Evolutionary conservation across 2,888 invertebrate genomes (phyloP), one percentile per base, ranked within the genome.

Genomic region (Scaeva pyrastri): DNA sequence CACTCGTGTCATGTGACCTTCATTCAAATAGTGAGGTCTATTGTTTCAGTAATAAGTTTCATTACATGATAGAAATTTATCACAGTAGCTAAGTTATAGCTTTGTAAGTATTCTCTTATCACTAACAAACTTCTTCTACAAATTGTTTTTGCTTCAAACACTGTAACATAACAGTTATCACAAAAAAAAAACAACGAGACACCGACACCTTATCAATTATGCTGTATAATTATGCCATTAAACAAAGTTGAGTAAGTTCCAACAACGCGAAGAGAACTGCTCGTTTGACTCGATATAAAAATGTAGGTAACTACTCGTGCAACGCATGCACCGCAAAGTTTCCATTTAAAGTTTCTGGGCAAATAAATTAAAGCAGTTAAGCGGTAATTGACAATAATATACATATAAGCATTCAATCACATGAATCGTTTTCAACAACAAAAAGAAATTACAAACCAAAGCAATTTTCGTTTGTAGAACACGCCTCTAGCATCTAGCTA

Each of bases 301-400:
- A 12, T 58, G 39, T 58, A 7, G 8, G 3, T 58, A 12, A 2
- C 2, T 14, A 39, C 39, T 12, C 12, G 36, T 43, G 23, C 62
- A 62, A 62, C 5, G 11, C 8, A 23, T 12, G 14, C 43, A 62
- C 2, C 36, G 10, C 10, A 58, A 19, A 39, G 36, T 58, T 39
- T 21, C 43, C 41, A 45, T 45, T 16, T 12, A 48, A 60, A 60
- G 7, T 19, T 66, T 19, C 26, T 31, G 16, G 7, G 8, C 0
- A 48, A 48, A 66, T 31, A 48, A 48, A 66, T 66, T 26, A 31
- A 31, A 48, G n/a, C n/a, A n/a, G 31, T 48, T 12, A 48, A 66
- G 43, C 21, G 48, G 31, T 31, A 79, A 73, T 79, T 78, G 78
- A 66, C 72, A 73, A 58, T 55, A 56, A 78, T 76, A n/a, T n/a